These are phyloP conservation scores for Etheostoma cragini DNA, from an alignment of 2,113 vertebrate genomes.

Conservation along the genomic window DNA sequence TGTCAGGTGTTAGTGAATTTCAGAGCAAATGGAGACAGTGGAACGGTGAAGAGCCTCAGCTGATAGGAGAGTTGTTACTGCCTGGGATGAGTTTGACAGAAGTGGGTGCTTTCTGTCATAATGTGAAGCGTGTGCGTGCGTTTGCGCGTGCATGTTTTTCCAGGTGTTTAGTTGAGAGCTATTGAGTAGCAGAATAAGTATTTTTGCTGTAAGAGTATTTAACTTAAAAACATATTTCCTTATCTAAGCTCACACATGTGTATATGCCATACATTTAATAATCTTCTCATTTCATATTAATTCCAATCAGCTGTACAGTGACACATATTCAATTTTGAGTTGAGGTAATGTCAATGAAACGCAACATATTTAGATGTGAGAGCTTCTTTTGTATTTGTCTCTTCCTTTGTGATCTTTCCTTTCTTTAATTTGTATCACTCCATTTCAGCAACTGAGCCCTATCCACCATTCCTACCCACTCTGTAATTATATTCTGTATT, in stretches of 20 bases:
- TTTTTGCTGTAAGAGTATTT: neutral
- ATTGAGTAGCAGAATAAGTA: neutral
- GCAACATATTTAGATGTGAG: neutral
- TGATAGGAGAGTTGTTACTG: slow-evolving; percentile 34
- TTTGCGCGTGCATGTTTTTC: neutral
- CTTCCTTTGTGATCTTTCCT: neutral
- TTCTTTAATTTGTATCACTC: neutral
- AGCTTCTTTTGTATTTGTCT: neutral
- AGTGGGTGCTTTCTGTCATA: slow-evolving; percentile 26
- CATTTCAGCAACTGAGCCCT: neutral
- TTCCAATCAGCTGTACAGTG: neutral
- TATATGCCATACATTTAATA: neutral
- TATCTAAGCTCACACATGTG: neutral
- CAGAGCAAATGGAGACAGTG: slow-evolving; percentile 24
- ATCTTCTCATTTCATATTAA: neutral
- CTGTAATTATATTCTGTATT: neutral
- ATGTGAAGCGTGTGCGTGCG: neutral
- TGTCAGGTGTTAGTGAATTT: slow-evolving; percentile 48
- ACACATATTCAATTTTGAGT: neutral
- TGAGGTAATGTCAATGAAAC: neutral
- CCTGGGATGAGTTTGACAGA: slow-evolving; percentile 21
- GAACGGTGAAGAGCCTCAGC: slow-evolving; percentile 21
- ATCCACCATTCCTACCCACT: neutral
- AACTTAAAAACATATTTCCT: neutral
- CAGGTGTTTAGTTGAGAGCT: neutral